Conservation (phyloP, 2,113 vertebrate species). For the Chlorodrepanis virens region DNA sequence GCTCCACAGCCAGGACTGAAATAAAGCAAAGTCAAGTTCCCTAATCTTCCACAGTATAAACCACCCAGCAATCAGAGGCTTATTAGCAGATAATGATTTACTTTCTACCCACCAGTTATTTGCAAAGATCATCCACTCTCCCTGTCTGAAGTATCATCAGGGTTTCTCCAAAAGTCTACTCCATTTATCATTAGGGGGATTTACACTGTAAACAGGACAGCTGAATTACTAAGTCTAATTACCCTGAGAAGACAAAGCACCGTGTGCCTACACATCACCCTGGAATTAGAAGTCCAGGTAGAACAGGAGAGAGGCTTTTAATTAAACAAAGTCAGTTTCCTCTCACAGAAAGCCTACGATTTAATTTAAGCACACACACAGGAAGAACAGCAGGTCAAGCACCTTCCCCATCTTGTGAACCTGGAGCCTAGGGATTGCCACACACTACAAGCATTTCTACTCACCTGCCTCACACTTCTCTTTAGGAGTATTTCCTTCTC, state of each 20-base stretch:
- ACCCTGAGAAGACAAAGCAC: constrained; percentile 66
- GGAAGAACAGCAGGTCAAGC: constrained; percentile 41
- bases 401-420: constrained; percentile 3
- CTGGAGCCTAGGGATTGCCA: background rate
- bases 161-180: constrained; percentile 63
- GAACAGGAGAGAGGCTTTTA: constrained; percentile 52
- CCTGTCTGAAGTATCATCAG: constrained; percentile 57
- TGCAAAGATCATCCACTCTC: constrained; percentile 51
- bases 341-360: constrained; percentile 46
- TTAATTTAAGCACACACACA: constrained; percentile 56
- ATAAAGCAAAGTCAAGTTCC: constrained; percentile 1
- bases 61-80: constrained; percentile 20
- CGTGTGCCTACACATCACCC: constrained; percentile 45
- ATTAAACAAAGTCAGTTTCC: constrained; percentile 68
- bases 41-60: background rate
- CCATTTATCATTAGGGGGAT: constrained; percentile 75
- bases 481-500: background rate
- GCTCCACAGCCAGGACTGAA: background rate
- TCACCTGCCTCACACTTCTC: constrained; percentile 4
- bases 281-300: constrained; percentile 65
- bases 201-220: constrained; percentile 79
- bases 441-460: background rate
- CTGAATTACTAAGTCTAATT: constrained; percentile 81
- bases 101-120: constrained; percentile 59
- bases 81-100: constrained; percentile 56